phyloP scores from a whole-genome alignment of 2,888 invertebrate species.

The Trichogramma evanescens region DNA sequence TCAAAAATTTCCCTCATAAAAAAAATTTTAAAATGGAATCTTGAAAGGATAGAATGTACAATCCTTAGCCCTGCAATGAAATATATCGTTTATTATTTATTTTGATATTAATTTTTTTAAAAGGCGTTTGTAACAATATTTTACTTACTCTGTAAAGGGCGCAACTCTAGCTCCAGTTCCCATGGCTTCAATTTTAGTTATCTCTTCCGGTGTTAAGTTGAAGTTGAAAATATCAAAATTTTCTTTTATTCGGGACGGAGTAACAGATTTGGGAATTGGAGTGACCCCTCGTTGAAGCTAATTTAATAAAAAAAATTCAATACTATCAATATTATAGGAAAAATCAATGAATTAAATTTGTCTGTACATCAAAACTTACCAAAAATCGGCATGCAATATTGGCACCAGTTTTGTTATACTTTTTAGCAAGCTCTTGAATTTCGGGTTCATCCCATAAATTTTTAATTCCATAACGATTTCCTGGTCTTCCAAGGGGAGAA shows the following conservation, averaged over 20 bases:
- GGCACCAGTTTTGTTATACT: constrained; percentile 60
- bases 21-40: constrained; percentile 13
- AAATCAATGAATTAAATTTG: neutral
- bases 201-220: constrained; percentile 52
- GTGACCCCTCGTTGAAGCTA: constrained; percentile 46
- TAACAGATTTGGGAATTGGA: constrained; percentile 63
- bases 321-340: neutral
- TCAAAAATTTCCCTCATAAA: neutral
- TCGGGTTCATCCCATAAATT: constrained; percentile 38
- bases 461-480: constrained; percentile 44
- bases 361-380: constrained; percentile 37
- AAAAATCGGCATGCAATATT: constrained; percentile 63
- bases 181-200: constrained; percentile 38
- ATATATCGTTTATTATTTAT: neutral
- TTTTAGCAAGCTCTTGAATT: constrained; percentile 57
- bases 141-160: constrained; percentile 54
- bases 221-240: constrained; percentile 63
- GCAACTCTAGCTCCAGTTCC: constrained; percentile 64
- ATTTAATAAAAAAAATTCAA: neutral
- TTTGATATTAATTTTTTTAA: neutral
- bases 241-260: constrained; percentile 52
- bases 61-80: constrained; percentile 29
- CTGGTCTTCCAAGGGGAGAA: constrained; percentile 73
- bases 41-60: constrained; percentile 36
- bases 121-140: neutral